Conservation (phyloP, 2,797 vertebrate species). For the Choloepus didactylus region DNA sequence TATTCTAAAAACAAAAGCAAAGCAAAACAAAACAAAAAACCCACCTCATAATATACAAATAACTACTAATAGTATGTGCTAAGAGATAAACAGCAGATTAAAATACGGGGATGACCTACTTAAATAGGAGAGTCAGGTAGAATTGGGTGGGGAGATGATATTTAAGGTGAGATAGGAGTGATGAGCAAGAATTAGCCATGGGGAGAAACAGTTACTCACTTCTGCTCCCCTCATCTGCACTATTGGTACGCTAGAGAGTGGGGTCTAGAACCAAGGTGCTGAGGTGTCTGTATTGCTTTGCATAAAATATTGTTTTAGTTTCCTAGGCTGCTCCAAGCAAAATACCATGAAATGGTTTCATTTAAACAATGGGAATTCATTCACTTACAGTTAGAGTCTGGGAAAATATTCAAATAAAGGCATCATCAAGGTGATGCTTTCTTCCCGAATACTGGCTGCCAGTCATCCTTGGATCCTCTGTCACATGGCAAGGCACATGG, state of each 20-base stretch:
- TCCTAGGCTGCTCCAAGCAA: too few relatives aligned
- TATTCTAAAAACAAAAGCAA: neutral
- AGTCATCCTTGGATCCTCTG: too few relatives aligned
- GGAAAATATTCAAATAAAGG: too few relatives aligned
- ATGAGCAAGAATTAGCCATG: neutral
- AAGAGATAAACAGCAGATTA: neutral
- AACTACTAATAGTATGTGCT: neutral
- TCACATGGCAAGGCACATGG: too few relatives aligned
- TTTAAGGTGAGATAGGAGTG: neutral
- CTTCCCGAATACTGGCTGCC: too few relatives aligned
- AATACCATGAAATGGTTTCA: too few relatives aligned
- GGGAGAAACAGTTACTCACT: neutral
- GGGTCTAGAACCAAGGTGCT: neutral
- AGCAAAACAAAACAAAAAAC: neutral
- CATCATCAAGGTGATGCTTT: too few relatives aligned
- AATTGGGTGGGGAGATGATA: neutral
- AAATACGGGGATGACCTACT: neutral
- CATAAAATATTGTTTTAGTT: neutral
- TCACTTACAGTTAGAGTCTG: too few relatives aligned
- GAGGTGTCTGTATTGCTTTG: neutral
- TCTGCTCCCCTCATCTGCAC: neutral
- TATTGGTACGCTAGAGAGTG: neutral
- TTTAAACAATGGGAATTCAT: too few relatives aligned
- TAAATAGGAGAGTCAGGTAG: neutral
- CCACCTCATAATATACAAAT: neutral